Evolutionary conservation across 1,140 invertebrate species (phyloP), one percentile per base, ranked within the genome.

Genomic region (Galendromus occidentalis): DNA sequence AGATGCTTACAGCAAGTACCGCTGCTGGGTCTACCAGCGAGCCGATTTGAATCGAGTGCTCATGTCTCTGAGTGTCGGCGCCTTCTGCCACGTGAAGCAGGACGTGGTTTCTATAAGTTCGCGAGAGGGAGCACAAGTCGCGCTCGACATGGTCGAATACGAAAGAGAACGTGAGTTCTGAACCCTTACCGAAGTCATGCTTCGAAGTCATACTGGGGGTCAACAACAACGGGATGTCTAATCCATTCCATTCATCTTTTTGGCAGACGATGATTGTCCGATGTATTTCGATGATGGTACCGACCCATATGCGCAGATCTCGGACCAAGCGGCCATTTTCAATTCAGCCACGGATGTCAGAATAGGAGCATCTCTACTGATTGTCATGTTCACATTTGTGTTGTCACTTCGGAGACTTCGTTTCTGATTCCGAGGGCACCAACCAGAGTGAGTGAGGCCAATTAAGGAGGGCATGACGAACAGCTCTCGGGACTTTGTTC

Each of bases 21-120:
- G 91, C 70, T 98, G 93, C 74, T 98, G 93, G 93, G 91, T 83
- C 71, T 98, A 96, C 78, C 91, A 95, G 74, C 81, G 93, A 71
- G 84, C 89, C 28, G 92, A 95, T 81, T 82, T 95, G 68, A 96
- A 95, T 72, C 80, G 85, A 67, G 81, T 93, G 20, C 76, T 88
- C 1, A 87, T 92, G 86, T 92, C 89, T 2, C 84, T 90, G 75
- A 85, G 91, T 14, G 81, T 93, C 33, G 91, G 91, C 25, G 85
- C 92, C 1, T 91, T 86, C 70, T 97, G 93, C 76, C 84, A 86
- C 71, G 76, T 92, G 5, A 85, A 85, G 64, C 94, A 98, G 79
- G 87, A 88, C 72, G 90, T 95, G 0, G 83, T 82, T 1, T 91
- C 87, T 65, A 86, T 80, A 75, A 88, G 89, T 75, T 85, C 86